Conservation (phyloP, 2,113 vertebrate species). For the Mesembrinibis cayennensis region DNA sequence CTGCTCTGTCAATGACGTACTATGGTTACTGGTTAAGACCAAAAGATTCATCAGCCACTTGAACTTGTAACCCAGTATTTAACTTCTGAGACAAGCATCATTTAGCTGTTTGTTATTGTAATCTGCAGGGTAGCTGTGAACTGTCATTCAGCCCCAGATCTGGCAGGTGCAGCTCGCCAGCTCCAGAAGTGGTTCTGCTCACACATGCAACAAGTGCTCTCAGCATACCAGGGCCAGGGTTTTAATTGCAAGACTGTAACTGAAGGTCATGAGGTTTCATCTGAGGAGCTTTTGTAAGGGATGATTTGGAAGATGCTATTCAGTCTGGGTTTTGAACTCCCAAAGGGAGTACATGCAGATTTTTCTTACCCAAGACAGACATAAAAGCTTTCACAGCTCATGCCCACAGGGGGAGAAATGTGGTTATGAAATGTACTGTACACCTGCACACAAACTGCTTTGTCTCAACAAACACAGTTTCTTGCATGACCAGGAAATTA, state of each 20-base stretch:
- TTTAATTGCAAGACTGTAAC: slow-evolving; percentile 24
- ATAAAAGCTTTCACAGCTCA: background rate
- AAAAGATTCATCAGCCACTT: slow-evolving; percentile 20
- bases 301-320: background rate
- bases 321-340: background rate
- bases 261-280: slow-evolving; percentile 11
- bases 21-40: background rate
- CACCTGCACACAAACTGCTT: background rate
- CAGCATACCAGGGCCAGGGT: background rate
- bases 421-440: background rate
- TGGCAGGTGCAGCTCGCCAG: background rate
- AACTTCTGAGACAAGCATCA: background rate
- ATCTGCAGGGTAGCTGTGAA: background rate
- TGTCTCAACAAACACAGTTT: background rate
- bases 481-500: background rate
- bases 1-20: background rate
- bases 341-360: background rate
- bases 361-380: background rate
- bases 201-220: background rate
- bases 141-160: background rate
- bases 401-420: background rate
- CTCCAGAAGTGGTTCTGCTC: background rate
- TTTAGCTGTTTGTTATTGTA: slow-evolving; percentile 3
- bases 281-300: background rate
- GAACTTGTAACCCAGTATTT: slow-evolving; percentile 26